A percentile compares a stretch with the other conserved stretches of the same genome.
phyloP scores from a whole-genome alignment of 1,140 invertebrate species.

The Arion vulgaris region DNA sequence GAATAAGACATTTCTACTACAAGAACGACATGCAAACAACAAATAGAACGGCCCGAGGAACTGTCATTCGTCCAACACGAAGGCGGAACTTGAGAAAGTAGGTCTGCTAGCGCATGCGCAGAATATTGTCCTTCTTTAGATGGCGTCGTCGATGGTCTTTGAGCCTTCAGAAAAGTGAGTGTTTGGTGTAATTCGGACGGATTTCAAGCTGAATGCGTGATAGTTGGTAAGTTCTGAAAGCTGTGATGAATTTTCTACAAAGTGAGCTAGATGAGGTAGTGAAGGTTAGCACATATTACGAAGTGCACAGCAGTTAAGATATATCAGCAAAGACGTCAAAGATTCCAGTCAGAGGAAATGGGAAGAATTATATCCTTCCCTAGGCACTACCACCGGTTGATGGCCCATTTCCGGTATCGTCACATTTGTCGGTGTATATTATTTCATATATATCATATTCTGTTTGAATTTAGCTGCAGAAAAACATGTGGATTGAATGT shows the following conservation, averaged over 20 bases:
- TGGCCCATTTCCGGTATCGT: background rate
- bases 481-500: no score
- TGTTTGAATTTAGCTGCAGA: no score
- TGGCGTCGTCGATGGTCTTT: constrained; percentile 37
- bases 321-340: constrained; percentile 7
- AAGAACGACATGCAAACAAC: no score
- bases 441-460: no score
- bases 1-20: no score
- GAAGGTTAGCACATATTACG: background rate
- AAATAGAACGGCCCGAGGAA: no score
- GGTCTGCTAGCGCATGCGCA: constrained; percentile 31
- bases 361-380: background rate
- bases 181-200: constrained; percentile 3
- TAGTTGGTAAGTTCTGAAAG: constrained; percentile 24
- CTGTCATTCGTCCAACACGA: no score
- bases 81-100: constrained; percentile 8
- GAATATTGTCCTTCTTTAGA: constrained; percentile 16
- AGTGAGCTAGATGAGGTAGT: no score
- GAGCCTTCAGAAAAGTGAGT: constrained; percentile 27
- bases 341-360: background rate
- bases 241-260: background rate
- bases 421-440: no score
- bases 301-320: background rate
- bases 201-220: background rate
- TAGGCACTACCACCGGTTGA: background rate